Percentiles rank a stretch among this genome's conserved stretches.
Evolutionary conservation across 2,113 vertebrate genomes (phyloP).

Genomic region (Pseudorasbora parva): DNA sequence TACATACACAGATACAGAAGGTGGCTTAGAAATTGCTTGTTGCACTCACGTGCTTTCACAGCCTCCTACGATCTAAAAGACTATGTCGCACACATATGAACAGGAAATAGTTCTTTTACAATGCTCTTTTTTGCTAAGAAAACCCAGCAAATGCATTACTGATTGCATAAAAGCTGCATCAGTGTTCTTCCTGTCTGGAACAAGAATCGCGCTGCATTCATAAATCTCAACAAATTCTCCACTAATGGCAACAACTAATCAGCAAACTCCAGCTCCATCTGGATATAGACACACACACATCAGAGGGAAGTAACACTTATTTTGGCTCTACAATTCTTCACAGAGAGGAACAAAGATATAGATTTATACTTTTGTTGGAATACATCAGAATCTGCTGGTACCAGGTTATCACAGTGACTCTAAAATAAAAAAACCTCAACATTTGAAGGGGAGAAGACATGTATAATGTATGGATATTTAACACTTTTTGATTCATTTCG

Average conservation of each 20-base stretch:
- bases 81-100: conserved; percentile 74
- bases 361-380: conserved; percentile 75
- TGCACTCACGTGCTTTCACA: conserved; percentile 71
- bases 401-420: conserved; percentile 82
- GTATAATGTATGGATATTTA: conserved; percentile 68
- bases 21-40: conserved; percentile 67
- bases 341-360: conserved; percentile 69
- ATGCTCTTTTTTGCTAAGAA: conserved; percentile 62
- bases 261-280: background rate
- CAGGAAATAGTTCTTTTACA: conserved; percentile 59
- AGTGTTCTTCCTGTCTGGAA: conserved; percentile 37
- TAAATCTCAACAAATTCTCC: background rate
- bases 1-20: conserved; percentile 68
- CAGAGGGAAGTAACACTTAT: conserved; percentile 68
- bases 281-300: conserved; percentile 22
- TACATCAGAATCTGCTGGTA: conserved; percentile 82
- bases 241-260: conserved; percentile 10
- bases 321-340: conserved; percentile 74
- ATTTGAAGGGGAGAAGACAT: conserved; percentile 54
- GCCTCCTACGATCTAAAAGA: conserved; percentile 74
- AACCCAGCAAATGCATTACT: conserved; percentile 58
- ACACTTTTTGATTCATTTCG: conserved; percentile 64
- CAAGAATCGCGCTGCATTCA: background rate
- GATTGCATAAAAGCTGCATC: conserved; percentile 58
- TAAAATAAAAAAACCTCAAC: conserved; percentile 66